Conservation (phyloP, 2,113 vertebrate genomes). For the Lontra canadensis region DNA sequence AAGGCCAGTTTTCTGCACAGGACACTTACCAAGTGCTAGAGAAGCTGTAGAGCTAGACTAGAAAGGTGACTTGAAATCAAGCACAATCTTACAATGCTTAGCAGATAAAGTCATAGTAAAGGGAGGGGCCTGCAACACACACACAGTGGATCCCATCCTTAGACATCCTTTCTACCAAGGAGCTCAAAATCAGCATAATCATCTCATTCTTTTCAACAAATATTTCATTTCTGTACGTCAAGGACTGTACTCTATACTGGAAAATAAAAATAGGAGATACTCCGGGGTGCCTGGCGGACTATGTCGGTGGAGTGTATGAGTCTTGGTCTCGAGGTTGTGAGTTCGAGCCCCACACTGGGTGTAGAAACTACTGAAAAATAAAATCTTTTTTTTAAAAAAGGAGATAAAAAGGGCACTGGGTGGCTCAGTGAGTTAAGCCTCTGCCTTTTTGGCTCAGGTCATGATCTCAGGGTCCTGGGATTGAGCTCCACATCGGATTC, state of each 20-base stretch:
- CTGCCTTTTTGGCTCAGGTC: too few species aligned
- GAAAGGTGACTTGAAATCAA: not conserved
- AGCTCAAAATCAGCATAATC: slow-evolving; percentile 23
- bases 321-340: not conserved
- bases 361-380: not conserved
- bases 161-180: not conserved
- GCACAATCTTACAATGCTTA: not conserved
- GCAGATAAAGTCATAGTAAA: not conserved
- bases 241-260: not conserved
- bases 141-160: not conserved
- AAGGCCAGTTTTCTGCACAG: not conserved
- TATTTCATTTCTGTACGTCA: slow-evolving; percentile 16
- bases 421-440: too few species aligned
- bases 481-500: too few species aligned
- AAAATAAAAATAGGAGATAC: not conserved
- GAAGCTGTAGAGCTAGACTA: not conserved
- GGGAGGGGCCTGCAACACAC: not conserved
- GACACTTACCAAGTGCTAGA: not conserved
- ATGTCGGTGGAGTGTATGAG: not conserved
- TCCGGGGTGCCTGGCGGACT: not conserved
- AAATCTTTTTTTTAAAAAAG: not conserved
- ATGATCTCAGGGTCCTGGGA: too few species aligned
- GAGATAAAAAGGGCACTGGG: too few species aligned
- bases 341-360: not conserved
- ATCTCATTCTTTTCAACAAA: not conserved